Evolutionary conservation across 1,140 invertebrate genomes (phyloP).

Genomic region (Rhyacophila brunnea): DNA sequence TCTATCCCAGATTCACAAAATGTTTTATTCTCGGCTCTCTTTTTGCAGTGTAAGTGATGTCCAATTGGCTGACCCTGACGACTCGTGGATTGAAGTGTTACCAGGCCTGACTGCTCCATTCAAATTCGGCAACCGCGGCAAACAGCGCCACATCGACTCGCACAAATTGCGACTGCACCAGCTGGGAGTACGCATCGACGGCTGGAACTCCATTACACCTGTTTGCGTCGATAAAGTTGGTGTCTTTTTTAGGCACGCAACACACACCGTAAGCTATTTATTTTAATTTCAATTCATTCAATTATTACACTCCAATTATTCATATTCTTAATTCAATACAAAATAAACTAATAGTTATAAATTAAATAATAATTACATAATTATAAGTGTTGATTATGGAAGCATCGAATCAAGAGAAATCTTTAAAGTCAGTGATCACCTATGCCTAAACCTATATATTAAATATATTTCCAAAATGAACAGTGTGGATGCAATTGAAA

Average conservation of each 20-base stretch:
- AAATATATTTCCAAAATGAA: no score
- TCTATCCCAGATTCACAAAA: background rate
- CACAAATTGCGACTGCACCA: conserved; percentile 79
- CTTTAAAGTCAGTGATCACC: no score
- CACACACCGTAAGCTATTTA: conserved; percentile 42
- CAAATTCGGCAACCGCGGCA: conserved; percentile 76
- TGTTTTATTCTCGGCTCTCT: no score
- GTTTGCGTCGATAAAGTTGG: conserved; percentile 95
- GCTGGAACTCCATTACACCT: conserved; percentile 83
- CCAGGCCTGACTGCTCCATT: conserved; percentile 75
- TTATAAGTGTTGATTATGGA: no score
- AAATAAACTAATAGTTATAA: no score
- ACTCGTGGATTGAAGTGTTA: conserved; percentile 66
- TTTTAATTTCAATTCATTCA: background rate
- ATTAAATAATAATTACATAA: no score
- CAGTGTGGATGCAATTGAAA: no score
- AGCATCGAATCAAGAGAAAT: no score
- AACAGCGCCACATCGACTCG: conserved; percentile 74
- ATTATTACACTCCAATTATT: no score
- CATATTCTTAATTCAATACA: no score
- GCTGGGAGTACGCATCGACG: conserved; percentile 82
- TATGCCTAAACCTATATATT: no score
- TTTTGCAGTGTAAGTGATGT: conserved; percentile 30
- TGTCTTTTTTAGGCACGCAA: conserved; percentile 83
- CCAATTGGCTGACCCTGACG: conserved; percentile 39